A percentile compares a stretch with the other conserved stretches of the same genome.
These are phyloP conservation scores for Neodiprion fabricii DNA, from an alignment of 1,140 invertebrate species.

Conservation along the genomic window DNA sequence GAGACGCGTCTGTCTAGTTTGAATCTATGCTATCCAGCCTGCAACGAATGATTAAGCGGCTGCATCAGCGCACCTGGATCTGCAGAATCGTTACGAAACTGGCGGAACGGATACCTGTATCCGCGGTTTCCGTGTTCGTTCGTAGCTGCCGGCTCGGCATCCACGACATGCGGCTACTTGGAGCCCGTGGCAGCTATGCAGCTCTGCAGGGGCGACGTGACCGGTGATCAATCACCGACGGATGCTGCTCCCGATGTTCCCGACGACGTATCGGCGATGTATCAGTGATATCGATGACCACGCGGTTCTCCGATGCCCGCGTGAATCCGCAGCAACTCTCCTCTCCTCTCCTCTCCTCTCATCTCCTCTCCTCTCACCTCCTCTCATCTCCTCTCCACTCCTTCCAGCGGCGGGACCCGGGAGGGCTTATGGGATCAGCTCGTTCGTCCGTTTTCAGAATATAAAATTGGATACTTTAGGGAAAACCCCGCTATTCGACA, in stretches of 20 bases:
- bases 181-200: no score
- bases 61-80: not conserved
- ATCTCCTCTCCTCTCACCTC: not conserved
- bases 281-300: conserved; percentile 7
- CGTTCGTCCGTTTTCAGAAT: conserved; percentile 4
- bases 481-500: not conserved
- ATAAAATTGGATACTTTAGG: conserved; percentile 3
- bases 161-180: no score
- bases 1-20: no score
- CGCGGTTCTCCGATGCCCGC: not conserved
- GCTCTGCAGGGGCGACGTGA: not conserved
- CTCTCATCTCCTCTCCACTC: not conserved
- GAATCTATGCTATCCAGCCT: no score
- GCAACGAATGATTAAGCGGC: not conserved
- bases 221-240: conserved; percentile 4
- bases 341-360: not conserved
- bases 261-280: conserved; percentile 4
- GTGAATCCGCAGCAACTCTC: not conserved
- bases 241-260: conserved; percentile 1
- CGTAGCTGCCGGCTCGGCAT: no score
- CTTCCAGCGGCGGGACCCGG: no score
- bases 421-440: conserved; percentile 4
- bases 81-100: not conserved
- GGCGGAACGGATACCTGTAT: no score
- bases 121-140: no score